Percentiles rank a stretch among this genome's conserved stretches.
Evolutionary conservation across 1,140 invertebrate species (phyloP).

Genomic region (Paraescarpia echinospica): DNA sequence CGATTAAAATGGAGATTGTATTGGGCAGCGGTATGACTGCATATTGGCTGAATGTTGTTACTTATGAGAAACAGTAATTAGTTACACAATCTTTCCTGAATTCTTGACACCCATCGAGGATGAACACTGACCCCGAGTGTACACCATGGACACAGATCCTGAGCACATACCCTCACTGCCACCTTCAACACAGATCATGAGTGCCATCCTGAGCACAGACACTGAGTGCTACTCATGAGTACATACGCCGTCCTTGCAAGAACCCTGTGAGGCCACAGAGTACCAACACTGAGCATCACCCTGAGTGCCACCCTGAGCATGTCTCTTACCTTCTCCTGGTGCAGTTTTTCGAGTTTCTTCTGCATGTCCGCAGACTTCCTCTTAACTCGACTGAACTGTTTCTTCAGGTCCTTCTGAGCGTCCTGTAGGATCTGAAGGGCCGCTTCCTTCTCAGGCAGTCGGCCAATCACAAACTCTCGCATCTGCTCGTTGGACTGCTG

Average conservation of each 20-base stretch:
- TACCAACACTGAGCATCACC: not conserved
- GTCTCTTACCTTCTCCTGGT: not conserved
- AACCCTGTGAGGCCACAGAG: not conserved
- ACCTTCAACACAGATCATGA: too few species aligned
- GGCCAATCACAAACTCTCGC: not conserved
- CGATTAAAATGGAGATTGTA: too few species aligned
- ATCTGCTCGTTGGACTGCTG: not conserved
- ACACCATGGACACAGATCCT: not conserved
- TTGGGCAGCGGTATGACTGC: too few species aligned
- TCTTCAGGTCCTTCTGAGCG: slow-evolving; percentile 3
- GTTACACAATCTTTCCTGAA: not conserved
- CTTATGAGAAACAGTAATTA: too few species aligned
- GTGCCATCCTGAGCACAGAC: not conserved
- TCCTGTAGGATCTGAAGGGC: not conserved
- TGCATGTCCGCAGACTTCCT: not conserved
- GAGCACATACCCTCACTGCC: too few species aligned
- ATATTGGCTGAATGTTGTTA: too few species aligned
- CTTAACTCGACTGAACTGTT: slow-evolving; percentile 1
- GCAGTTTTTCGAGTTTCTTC: slow-evolving; percentile 14
- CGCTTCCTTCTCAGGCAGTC: slow-evolving; percentile 8
- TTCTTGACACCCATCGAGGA: not conserved
- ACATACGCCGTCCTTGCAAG: not conserved
- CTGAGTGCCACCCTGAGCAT: not conserved
- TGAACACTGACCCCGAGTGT: not conserved
- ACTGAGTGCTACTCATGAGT: not conserved